Evolutionary conservation across 2,888 invertebrate genomes (phyloP), one percentile per base, ranked within the genome.

Genomic region (Cerastis leucographa): DNA sequence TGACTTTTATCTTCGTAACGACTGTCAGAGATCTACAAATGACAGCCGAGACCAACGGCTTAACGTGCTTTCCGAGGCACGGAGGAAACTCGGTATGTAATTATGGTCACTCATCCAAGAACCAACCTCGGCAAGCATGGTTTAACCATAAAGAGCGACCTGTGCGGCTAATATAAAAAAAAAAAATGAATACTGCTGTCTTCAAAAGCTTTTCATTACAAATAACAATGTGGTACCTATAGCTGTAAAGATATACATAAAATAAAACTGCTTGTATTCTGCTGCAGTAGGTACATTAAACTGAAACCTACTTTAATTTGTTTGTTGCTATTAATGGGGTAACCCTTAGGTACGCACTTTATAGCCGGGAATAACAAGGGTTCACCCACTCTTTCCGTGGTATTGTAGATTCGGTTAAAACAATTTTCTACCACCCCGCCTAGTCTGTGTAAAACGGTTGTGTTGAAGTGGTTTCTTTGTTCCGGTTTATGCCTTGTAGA

Each of bases 321-420:
- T 65, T 49, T 65, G 42, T 64, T n/a, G 17, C n/a, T 64, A 42
- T 64, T n/a, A 64, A 64, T 64, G 64, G 61, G 42, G 14, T n/a
- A 17, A 51, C 17, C n/a, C 14, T 29, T n/a, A 42, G 5, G 29
- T 25, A 19, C 6, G 22, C 42, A 46, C 7, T 74, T 74, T 35
- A 44, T 17, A 25, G 35, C 35, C 51, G 3, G 8, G 19, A 64
- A 46, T 19, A 65, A 64, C 14, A 62, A 64, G 25, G 44, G 19
- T 51, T 62, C n/a, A 19, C 14, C 17, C 42, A 64, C 42, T 61
- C n/a, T 42, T 64, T n/a, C 35, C n/a, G 64, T 40, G n/a, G 40
- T 64, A 42, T 64, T 64, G 64, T 64, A 35, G 25, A 9, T n/a
- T 69, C 19, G 40, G 25, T 56, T 19, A 42, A 54, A 25, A 42